Evolutionary conservation across 53 echinoderm and acorn worm species (phyloP), one percentile per base, ranked within the genome.

Genomic region (Temnopleurus reevesii): DNA sequence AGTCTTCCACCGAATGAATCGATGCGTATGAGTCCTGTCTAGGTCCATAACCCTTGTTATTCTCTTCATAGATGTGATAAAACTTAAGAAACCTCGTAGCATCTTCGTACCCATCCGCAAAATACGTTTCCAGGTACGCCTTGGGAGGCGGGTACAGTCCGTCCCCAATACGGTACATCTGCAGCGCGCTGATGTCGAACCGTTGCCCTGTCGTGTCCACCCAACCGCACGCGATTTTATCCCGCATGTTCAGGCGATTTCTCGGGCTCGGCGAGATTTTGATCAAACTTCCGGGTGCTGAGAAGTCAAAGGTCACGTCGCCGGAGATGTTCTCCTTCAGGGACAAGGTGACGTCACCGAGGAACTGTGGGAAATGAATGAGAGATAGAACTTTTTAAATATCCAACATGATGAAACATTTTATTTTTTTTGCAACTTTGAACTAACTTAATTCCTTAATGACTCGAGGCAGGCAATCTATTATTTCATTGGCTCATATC

Each of bases 151-250:
- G 93, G 58, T 88, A 96, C 0, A 96, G 96, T 10, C 96, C 96
- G 76, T 96, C 81, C 2, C 94, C 94, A 15, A 95, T 91, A 12
- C 92, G 94, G 44, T 93, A 96, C 96, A 96, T 94, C 27, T 94
- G 91, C 81, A 96, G 59, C 4, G 96, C 91, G 56, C 93, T 93
- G 89, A 96, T 93, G 55, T 96, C 96, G 45, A 96, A 96, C 35
- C 96, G 87, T 64, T 96, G 94, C 0, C 96, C 96, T 0, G 93
- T 91, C 1, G 96, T 96, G 56, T 96, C 96, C 54, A 93, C 63
- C 96, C 96, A 96, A 3, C 96, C 96, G 34, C 93, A 83, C 1
- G 94, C 94, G 27, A 96, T 93, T 71, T 96, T 96, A 81, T 96
- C 96, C 2, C 96, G 93, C 89, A 94, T 96, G 66, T 83, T 91